phyloP scores from a whole-genome alignment of 2,888 invertebrate genomes.

The Heliconius aoede region DNA sequence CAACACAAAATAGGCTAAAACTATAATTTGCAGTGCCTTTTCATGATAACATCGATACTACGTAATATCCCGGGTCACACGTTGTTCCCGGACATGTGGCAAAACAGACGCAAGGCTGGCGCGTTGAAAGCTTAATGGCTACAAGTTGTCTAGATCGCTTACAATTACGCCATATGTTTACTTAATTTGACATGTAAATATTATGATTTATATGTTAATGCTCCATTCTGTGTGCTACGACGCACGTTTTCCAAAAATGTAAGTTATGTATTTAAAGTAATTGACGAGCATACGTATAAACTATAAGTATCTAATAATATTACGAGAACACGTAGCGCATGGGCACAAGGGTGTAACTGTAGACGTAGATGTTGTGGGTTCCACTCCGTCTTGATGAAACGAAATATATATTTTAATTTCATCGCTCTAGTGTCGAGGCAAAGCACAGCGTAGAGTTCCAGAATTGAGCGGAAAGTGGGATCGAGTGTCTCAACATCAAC shows the following conservation, averaged over 20 bases:
- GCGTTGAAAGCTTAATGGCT: slow-evolving; percentile 65
- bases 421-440: too few relatives aligned
- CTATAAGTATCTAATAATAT: too few relatives aligned
- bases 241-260: neutral
- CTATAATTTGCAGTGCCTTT: slow-evolving; percentile 1
- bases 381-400: too few relatives aligned
- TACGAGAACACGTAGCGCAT: too few relatives aligned
- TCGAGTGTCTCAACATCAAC: too few relatives aligned
- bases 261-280: too few relatives aligned
- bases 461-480: too few relatives aligned
- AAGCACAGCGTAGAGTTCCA: too few relatives aligned
- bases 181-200: slow-evolving; percentile 39
- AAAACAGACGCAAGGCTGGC: slow-evolving; percentile 56
- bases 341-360: too few relatives aligned
- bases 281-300: too few relatives aligned
- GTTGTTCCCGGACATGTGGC: slow-evolving; percentile 49
- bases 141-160: slow-evolving; percentile 24
- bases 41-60: neutral
- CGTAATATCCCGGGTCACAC: slow-evolving; percentile 47
- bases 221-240: neutral
- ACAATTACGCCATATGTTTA: slow-evolving; percentile 34
- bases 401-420: too few relatives aligned
- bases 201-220: slow-evolving; percentile 37
- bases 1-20: neutral
- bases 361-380: too few relatives aligned